Evolutionary conservation across 1,140 invertebrate genomes (phyloP).

Genomic region (Drosophila punjabiensis): DNA sequence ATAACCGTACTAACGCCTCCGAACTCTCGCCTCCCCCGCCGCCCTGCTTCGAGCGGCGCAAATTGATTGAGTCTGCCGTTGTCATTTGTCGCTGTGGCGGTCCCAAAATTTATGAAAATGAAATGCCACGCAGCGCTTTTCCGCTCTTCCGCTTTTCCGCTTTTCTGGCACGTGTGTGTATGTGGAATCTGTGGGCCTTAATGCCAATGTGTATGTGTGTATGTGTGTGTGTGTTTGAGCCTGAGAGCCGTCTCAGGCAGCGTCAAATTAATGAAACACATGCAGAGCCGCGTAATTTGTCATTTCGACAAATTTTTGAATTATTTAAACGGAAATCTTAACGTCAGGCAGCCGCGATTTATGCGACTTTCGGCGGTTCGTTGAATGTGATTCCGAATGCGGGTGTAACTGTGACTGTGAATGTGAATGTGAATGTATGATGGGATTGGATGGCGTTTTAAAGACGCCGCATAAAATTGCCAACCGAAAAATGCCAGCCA

Average conservation of each 20-base stretch:
- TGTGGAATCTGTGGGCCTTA: conserved; percentile 42
- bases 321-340: conserved; percentile 80
- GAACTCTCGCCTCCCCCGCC: conserved; percentile 3
- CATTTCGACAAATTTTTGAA: conserved; percentile 80
- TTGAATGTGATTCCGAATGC: conserved; percentile 36
- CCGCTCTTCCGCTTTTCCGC: conserved; percentile 57
- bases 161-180: conserved; percentile 60
- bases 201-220: conserved; percentile 1
- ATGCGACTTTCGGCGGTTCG: conserved; percentile 37
- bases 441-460: conserved; percentile 55
- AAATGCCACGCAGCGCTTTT: conserved; percentile 73
- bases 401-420: conserved; percentile 31
- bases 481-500: conserved; percentile 51
- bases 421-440: conserved; percentile 34
- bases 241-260: conserved; percentile 33
- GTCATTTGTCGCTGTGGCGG: conserved; percentile 74
- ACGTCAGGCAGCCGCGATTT: conserved; percentile 61
- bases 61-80: conserved; percentile 80
- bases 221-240: conserved; percentile 6
- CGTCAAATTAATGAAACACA: conserved; percentile 78
- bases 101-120: conserved; percentile 75
- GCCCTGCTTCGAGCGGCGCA: conserved; percentile 47
- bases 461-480: conserved; percentile 57
- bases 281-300: conserved; percentile 75
- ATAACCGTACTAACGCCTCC: conserved; percentile 37